Evolutionary conservation across 2,113 vertebrate genomes (phyloP).

Genomic region (Carassius gibelio): DNA sequence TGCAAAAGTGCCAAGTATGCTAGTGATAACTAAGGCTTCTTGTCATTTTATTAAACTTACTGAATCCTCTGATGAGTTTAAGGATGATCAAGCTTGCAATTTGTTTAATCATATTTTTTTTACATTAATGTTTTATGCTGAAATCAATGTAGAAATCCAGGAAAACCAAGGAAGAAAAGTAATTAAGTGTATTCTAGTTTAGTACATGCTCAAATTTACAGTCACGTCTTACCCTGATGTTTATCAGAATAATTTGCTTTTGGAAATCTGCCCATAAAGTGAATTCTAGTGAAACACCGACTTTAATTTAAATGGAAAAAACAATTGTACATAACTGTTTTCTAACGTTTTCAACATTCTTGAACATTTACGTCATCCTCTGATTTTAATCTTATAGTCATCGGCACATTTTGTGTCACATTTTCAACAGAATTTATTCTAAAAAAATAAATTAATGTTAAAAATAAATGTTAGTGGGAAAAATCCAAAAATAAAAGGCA

Average conservation of each 20-base stretch:
- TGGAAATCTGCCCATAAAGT: slow-evolving; percentile 1
- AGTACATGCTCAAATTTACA: neutral
- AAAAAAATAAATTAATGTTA: no score
- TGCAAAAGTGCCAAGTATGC: neutral
- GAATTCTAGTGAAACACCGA: neutral
- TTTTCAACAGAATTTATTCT: neutral
- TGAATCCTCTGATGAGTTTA: no score
- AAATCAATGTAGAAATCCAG: neutral
- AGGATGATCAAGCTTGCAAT: no score
- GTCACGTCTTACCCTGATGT: neutral
- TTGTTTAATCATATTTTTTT: neutral
- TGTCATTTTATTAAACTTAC: no score
- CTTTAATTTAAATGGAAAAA: neutral
- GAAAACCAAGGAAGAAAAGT: neutral
- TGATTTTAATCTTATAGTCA: neutral
- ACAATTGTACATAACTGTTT: neutral
- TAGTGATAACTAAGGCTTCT: neutral
- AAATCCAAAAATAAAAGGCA: neutral
- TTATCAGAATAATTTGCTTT: neutral
- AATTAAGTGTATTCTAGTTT: neutral
- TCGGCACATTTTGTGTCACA: neutral
- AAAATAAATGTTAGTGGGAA: neutral
- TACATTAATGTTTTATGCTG: neutral
- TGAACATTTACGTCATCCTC: neutral
- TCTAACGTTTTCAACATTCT: neutral